Percentiles rank a stretch among this genome's conserved stretches.
Evolutionary conservation across 2,113 vertebrate genomes (phyloP).

Genomic region (Psittacula cyanocephala): DNA sequence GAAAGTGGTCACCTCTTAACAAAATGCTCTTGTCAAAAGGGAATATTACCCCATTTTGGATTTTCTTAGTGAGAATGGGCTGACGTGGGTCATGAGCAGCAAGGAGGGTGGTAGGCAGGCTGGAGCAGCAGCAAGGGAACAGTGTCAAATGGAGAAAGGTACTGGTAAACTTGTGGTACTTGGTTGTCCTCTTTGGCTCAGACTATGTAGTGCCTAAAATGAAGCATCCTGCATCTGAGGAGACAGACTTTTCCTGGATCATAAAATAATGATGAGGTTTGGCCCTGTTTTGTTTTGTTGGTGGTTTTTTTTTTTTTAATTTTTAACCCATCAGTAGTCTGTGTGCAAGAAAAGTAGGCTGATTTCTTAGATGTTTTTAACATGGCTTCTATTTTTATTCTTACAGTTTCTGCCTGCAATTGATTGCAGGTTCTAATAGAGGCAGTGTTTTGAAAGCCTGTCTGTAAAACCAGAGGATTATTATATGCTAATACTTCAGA

Average conservation of each 20-base stretch:
- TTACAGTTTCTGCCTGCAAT: not conserved
- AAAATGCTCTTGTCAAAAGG: not conserved
- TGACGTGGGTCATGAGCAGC: accelerated
- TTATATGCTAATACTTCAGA: not conserved
- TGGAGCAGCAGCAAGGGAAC: accelerated
- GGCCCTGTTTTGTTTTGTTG: not conserved
- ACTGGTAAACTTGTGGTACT: not conserved
- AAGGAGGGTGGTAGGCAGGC: accelerated
- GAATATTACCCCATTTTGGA: not conserved
- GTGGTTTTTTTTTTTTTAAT: not conserved
- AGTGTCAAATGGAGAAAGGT: not conserved
- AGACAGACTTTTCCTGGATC: not conserved
- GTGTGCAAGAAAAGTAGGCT: not conserved
- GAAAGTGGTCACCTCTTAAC: not conserved
- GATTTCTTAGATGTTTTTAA: not conserved
- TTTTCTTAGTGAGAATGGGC: not conserved
- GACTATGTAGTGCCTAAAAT: not conserved
- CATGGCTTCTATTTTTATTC: not conserved
- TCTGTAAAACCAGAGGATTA: not conserved
- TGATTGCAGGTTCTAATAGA: not conserved
- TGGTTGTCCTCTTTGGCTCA: not conserved
- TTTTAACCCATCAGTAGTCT: not conserved
- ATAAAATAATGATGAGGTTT: not conserved
- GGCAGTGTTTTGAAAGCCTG: not conserved
- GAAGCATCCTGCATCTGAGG: not conserved